Evolutionary conservation across 2,888 invertebrate genomes (phyloP).

Genomic region (Agrochola circellaris): DNA sequence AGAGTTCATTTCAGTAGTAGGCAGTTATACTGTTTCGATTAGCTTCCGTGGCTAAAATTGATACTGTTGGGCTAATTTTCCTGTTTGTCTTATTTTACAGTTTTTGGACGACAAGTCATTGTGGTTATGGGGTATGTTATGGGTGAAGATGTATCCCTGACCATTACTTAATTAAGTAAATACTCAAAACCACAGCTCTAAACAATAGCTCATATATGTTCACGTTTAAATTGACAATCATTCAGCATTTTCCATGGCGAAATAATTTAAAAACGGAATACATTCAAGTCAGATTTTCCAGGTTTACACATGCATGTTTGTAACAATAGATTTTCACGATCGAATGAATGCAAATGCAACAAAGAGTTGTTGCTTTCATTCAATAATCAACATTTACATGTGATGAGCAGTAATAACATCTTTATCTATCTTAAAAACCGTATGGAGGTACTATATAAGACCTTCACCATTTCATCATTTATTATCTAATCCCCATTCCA

Average conservation of each 20-base stretch:
- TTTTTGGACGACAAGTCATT: background rate
- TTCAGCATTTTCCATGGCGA: background rate
- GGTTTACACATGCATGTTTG: background rate
- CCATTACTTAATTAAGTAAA: background rate
- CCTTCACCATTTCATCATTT: background rate
- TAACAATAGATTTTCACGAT: background rate
- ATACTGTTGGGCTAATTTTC: background rate
- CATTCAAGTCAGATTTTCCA: background rate
- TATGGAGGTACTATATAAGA: background rate
- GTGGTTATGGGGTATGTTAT: background rate
- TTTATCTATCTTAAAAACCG: background rate
- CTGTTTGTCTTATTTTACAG: slow-evolving; percentile 7
- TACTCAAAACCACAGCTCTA: background rate
- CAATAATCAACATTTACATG: slow-evolving; percentile 1
- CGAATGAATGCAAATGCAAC: background rate
- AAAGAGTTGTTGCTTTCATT: background rate
- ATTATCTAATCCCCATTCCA: slow-evolving; percentile 24
- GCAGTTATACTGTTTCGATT: background rate
- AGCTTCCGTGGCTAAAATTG: background rate
- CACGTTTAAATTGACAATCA: background rate
- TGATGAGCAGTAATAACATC: background rate
- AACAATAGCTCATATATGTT: background rate
- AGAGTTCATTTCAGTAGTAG: background rate
- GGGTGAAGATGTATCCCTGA: background rate
- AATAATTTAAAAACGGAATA: background rate